These are phyloP conservation scores for Scytalopus superciliaris DNA, from an alignment of 2,113 vertebrate species.

Conservation along the genomic window DNA sequence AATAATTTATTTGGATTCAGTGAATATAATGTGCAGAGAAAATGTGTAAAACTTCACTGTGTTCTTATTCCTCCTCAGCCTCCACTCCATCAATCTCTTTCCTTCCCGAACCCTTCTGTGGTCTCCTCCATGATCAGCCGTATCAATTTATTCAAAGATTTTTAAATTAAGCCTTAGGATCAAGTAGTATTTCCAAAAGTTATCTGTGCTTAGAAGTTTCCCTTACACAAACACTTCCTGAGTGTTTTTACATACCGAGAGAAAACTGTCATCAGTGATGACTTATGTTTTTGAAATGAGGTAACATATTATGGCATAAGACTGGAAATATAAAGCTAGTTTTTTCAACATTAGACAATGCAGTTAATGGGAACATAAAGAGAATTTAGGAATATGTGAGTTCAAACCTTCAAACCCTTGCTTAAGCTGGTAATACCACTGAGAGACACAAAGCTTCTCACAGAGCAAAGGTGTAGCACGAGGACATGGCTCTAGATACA, in stretches of 20 bases:
- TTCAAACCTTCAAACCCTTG: neutral
- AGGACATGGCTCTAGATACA: neutral
- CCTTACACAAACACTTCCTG: neutral
- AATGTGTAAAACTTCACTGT: neutral
- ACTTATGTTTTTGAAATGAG: neutral
- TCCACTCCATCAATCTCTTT: neutral
- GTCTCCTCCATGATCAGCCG: neutral
- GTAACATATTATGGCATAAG: neutral
- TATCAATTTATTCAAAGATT: neutral
- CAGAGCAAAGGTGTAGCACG: neutral
- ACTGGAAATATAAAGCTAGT: neutral
- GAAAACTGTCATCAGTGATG: neutral
- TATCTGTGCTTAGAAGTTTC: neutral
- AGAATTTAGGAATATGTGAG: neutral
- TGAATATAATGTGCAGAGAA: neutral
- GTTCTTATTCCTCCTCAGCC: neutral
- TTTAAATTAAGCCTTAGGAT: neutral
- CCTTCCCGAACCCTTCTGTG: neutral
- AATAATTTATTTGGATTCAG: neutral
- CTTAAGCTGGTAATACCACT: neutral
- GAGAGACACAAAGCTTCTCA: neutral
- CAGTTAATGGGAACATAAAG: neutral
- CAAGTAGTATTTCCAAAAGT: neutral
- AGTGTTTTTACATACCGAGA: neutral
- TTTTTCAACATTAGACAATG: neutral